Evolutionary conservation across 2,113 vertebrate genomes (phyloP).

Genomic region (Lagenorhynchus albirostris): DNA sequence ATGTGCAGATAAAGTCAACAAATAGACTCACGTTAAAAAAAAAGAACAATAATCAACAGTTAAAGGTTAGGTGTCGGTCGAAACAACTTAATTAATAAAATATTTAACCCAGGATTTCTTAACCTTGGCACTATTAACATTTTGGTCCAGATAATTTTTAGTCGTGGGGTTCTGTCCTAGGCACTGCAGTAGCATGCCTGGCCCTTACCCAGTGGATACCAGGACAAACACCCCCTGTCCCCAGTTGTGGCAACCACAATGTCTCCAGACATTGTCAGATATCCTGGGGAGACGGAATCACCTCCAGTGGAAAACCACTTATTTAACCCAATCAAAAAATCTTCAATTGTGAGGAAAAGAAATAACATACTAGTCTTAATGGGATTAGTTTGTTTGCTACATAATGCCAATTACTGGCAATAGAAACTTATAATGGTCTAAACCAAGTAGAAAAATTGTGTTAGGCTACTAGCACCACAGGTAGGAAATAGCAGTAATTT

Average conservation of each 20-base stretch:
- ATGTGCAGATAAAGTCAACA: not conserved
- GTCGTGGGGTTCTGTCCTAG: not conserved
- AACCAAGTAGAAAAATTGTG: not conserved
- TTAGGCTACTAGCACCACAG: not conserved
- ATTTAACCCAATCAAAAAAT: not conserved
- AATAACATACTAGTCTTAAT: not conserved
- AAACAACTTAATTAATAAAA: not conserved
- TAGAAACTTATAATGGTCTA: not conserved
- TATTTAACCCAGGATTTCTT: not conserved
- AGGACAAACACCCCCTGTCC: rapidly evolving
- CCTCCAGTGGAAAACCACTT: not conserved
- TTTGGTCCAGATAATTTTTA: not conserved
- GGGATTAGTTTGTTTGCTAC: not conserved
- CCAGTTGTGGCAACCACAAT: not conserved
- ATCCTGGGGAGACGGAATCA: not conserved
- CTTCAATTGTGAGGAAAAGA: not conserved
- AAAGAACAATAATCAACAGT: not conserved
- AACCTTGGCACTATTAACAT: not conserved
- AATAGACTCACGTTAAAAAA: not conserved
- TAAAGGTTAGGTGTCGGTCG: not conserved
- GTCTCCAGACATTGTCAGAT: not conserved
- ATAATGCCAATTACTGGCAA: not conserved
- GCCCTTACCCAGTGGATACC: too few relatives aligned
- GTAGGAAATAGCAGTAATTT: not conserved
- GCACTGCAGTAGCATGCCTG: not conserved